Base-by-base conservation (phyloP, 2,888 invertebrate genomes). In the Psylliodes chrysocephalus region DNA sequence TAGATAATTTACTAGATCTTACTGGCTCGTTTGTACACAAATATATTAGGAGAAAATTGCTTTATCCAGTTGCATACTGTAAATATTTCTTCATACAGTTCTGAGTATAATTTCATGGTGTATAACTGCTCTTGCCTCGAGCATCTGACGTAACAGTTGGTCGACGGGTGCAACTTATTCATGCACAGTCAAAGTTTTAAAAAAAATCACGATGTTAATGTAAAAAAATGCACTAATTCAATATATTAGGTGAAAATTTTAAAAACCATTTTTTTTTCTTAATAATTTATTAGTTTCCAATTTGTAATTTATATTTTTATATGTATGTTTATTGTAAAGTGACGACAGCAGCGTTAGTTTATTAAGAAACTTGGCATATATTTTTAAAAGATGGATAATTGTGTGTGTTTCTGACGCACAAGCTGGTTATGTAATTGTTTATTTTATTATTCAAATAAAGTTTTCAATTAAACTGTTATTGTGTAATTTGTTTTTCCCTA, bases 291-390 rank as follows among this genome's bases (percentile, higher is more conserved):
- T 47, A 47, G 14, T 25, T 47, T 47, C n/a, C 47, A 47, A 25
- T 28, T 38, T 47, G 47, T 47, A 47, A 47, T 47, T 47, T 47
- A 47, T 47, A 47, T 47, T 47, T 47, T 47, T 47, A 47, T 47
- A 47, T 47, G 19, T 44, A 46, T 46, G 46, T 46, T 46, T 46
- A 46, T 46, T 46, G 25, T 46, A 46, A 46, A 22, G 44, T 44
- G 44, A 46, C 12, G 38, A 38, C 38, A 44, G 22, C 22, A 22
- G 22, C 15, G 44, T 44, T 44, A 8, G 19, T 44, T 22, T 22
- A 22, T 25, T 25, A 22, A 12, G 46, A 46, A 25, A 46, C 1
- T 46, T 46, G 6, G 25, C 25, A 46, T 22, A 46, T 22, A 22
- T 14, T 38, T 46, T 46, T 46, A 22, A 46, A 22, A 44, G 17